phyloP scores from a whole-genome alignment of 2,797 vertebrate genomes.

The Leuciscus waleckii region DNA sequence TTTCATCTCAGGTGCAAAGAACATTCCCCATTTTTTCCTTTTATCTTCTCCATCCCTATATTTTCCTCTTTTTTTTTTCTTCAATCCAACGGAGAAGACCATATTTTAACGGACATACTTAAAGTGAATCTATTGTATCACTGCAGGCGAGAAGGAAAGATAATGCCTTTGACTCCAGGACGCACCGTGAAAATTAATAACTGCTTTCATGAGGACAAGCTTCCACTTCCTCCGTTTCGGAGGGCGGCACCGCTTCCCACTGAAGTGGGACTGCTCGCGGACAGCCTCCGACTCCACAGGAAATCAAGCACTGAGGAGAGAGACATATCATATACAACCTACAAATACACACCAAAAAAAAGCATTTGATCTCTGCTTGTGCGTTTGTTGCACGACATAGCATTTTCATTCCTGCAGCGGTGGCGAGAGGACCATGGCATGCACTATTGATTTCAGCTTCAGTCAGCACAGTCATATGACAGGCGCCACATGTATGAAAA shows the following conservation, averaged over 20 bases:
- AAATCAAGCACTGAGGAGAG: conserved; percentile 22
- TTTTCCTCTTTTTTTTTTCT: conserved; percentile 41
- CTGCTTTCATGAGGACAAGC: conserved; percentile 67
- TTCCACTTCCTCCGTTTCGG: conserved; percentile 63
- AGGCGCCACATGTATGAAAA: conserved; percentile 45
- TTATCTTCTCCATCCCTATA: background rate
- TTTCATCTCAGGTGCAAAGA: conserved; percentile 53
- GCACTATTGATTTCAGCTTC: conserved; percentile 52
- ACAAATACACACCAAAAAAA: conserved; percentile 39
- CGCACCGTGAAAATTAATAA: conserved; percentile 72
- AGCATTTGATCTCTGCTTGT: conserved; percentile 51
- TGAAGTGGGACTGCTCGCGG: conserved; percentile 24
- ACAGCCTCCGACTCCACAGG: conserved; percentile 4
- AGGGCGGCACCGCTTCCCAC: conserved; percentile 48
- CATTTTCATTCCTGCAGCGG: conserved; percentile 27
- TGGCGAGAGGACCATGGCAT: conserved; percentile 19
- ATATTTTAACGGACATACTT: conserved; percentile 60
- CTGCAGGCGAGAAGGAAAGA: conserved; percentile 59
- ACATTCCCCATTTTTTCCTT: conserved; percentile 28
- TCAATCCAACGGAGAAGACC: conserved; percentile 53
- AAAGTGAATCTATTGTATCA: conserved; percentile 57
- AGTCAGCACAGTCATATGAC: conserved; percentile 49
- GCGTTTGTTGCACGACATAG: conserved; percentile 34
- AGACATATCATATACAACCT: conserved; percentile 11
- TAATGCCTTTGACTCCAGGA: conserved; percentile 66